Conservation (phyloP, 1,140 invertebrate species). For the Meloidogyne chitwoodi region DNA sequence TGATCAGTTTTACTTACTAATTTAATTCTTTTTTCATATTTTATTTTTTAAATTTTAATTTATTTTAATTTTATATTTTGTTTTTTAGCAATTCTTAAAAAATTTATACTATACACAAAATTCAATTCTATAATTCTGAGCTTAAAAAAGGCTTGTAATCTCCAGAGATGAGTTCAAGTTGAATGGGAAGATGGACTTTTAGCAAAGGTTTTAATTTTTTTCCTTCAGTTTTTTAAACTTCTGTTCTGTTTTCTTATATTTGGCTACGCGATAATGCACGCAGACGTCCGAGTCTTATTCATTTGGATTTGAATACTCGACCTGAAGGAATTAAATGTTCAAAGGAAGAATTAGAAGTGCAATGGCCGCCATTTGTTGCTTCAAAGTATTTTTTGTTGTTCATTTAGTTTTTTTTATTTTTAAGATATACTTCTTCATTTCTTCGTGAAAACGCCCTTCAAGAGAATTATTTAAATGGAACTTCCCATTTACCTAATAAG, state of each 20-base stretch:
- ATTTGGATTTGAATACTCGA: slow-evolving; percentile 32
- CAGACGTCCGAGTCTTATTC: slow-evolving; percentile 29
- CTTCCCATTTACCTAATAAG: not conserved
- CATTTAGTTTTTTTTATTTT: not conserved
- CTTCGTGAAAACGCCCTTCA: slow-evolving; percentile 33
- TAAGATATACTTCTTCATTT: slow-evolving; percentile 36
- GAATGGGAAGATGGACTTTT: slow-evolving; percentile 39
- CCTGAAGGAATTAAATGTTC: slow-evolving; percentile 28
- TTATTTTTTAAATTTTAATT: no score
- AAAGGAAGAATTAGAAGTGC: slow-evolving; percentile 23
- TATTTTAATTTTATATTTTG: no score
- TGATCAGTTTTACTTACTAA: no score
- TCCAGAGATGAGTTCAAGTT: slow-evolving; percentile 31
- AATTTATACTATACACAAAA: not conserved
- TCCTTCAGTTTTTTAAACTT: not conserved
- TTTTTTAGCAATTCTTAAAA: no score
- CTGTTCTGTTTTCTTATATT: slow-evolving; percentile 27
- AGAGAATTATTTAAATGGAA: not conserved
- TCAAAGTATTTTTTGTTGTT: slow-evolving; percentile 1
- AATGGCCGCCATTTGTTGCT: slow-evolving; percentile 32
- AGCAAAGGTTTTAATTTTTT: slow-evolving; percentile 9
- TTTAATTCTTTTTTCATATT: no score
- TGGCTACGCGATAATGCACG: slow-evolving; percentile 34
- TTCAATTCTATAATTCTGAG: slow-evolving; percentile 18
- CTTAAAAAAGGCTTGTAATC: slow-evolving; percentile 24